Percentiles rank a stretch among this genome's conserved stretches.
phyloP scores from a whole-genome alignment of 2,797 vertebrate species.

The Myotis vivesi region DNA sequence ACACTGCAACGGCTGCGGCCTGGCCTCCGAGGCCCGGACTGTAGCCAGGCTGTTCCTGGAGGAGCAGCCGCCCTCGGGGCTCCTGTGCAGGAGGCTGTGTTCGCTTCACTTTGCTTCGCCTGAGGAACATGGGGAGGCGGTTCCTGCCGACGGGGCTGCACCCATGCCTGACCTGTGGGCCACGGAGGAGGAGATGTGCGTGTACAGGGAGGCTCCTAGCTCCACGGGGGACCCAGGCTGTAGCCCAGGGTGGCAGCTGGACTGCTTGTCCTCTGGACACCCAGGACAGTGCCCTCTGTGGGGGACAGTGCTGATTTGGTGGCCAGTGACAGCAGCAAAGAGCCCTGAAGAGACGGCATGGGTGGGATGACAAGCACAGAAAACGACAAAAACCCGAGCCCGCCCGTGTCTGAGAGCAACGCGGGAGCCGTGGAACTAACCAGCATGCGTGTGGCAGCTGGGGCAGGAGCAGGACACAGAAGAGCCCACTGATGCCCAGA shows the following conservation, averaged over 20 bases:
- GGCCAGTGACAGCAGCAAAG: not conserved
- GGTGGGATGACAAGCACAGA: not conserved
- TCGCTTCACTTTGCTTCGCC: not conserved
- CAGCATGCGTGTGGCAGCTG: not conserved
- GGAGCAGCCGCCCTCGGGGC: not conserved
- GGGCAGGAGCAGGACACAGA: not conserved
- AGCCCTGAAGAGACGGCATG: not conserved
- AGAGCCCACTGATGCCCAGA: no score
- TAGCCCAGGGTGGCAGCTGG: not conserved
- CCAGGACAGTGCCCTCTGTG: not conserved
- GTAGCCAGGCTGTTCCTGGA: not conserved
- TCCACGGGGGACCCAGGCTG: not conserved
- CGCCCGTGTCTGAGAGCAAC: not conserved
- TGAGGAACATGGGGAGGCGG: not conserved
- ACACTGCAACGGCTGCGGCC: no score
- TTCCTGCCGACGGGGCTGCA: not conserved
- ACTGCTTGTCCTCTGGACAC: not conserved
- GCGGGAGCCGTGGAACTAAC: not conserved
- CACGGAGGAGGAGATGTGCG: no score
- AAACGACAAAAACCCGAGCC: not conserved
- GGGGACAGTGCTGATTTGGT: not conserved
- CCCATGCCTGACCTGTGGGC: no score
- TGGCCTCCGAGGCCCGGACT: not conserved
- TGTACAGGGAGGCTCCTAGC: no score
- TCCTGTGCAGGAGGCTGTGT: not conserved